A percentile compares a stretch with the other conserved stretches of the same genome.
phyloP scores from a whole-genome alignment of 2,797 vertebrate genomes.

The Myotis planiceps region DNA sequence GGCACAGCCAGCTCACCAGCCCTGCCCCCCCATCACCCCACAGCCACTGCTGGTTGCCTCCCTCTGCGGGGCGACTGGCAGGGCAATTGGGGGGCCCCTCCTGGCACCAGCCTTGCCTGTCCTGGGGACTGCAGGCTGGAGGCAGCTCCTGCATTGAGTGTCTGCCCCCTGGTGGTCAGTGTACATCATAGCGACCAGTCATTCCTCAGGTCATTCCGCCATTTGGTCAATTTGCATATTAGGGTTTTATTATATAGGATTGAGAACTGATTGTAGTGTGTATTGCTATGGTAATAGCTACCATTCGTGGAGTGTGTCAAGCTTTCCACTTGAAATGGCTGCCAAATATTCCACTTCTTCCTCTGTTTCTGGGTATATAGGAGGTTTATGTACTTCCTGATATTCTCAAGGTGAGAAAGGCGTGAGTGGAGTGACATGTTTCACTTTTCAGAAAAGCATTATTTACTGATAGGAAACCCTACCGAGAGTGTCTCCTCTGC shows the following conservation, averaged over 20 bases:
- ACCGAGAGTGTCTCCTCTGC: background rate
- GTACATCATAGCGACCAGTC: too few species aligned
- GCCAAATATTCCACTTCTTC: background rate
- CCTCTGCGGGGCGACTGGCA: accelerated
- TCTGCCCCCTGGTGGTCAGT: too few species aligned
- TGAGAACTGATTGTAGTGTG: background rate
- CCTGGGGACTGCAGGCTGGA: too few species aligned
- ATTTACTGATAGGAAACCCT: background rate
- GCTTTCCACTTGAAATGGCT: background rate
- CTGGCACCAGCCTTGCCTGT: too few species aligned
- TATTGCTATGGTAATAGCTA: background rate
- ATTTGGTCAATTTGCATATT: too few species aligned
- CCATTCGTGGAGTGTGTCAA: background rate
- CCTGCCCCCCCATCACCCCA: too few species aligned
- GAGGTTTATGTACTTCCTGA: background rate
- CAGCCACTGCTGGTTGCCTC: too few species aligned
- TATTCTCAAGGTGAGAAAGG: background rate
- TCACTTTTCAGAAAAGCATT: background rate
- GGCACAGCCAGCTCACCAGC: too few species aligned
- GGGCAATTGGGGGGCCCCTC: too few species aligned
- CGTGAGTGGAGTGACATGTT: background rate
- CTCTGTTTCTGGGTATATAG: background rate
- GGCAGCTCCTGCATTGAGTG: too few species aligned
- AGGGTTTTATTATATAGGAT: too few species aligned
- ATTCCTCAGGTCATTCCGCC: too few species aligned